Percentiles rank a stretch among this genome's conserved stretches.
phyloP scores from a whole-genome alignment of 2,888 invertebrate species.

The Tipula lateralis region DNA sequence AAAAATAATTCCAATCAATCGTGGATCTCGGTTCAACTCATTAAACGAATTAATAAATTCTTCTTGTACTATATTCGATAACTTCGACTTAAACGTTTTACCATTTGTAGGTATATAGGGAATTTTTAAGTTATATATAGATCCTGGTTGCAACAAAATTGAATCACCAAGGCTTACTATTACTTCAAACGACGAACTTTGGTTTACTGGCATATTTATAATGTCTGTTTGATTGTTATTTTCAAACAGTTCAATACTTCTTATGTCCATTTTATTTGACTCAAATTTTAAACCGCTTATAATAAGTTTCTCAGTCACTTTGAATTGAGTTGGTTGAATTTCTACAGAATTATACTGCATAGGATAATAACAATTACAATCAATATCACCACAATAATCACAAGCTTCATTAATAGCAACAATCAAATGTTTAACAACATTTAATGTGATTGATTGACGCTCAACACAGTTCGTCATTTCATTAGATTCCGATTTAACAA shows the following conservation, averaged over 20 bases:
- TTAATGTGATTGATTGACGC: too few relatives aligned
- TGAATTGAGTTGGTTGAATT: not conserved
- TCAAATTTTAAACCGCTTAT: not conserved
- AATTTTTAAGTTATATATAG: too few relatives aligned
- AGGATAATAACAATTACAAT: too few relatives aligned
- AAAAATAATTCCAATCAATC: too few relatives aligned
- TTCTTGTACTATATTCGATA: too few relatives aligned
- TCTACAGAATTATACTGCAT: too few relatives aligned
- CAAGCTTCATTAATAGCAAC: not conserved
- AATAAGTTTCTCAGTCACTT: not conserved
- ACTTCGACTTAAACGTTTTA: too few relatives aligned
- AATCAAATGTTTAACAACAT: too few relatives aligned
- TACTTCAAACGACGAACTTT: not conserved
- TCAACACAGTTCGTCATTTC: too few relatives aligned
- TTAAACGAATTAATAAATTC: too few relatives aligned
- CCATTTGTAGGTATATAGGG: too few relatives aligned
- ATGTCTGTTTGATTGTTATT: not conserved
- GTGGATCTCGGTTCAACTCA: too few relatives aligned
- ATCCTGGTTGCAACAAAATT: not conserved
- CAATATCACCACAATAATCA: not conserved
- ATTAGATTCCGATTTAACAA: not conserved
- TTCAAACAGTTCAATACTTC: not conserved
- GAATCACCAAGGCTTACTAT: not conserved
- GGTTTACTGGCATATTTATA: not conserved
- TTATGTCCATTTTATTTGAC: not conserved